These are phyloP conservation scores for Sphaerophoria rueppellii DNA, from an alignment of 2,888 invertebrate genomes.

Conservation along the genomic window DNA sequence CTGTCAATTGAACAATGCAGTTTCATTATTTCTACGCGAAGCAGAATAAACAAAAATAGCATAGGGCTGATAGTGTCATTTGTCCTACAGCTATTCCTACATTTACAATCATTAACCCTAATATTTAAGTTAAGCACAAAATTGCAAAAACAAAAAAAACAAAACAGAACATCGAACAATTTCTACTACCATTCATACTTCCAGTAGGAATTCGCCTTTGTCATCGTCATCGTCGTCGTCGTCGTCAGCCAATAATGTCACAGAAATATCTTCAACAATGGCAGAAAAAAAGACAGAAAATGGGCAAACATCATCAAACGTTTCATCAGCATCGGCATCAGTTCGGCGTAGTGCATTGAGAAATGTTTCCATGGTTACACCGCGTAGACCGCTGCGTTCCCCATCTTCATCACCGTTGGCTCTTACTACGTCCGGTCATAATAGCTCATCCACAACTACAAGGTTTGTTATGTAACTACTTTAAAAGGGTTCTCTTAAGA, in stretches of 20 bases:
- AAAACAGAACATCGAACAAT: conserved; percentile 48
- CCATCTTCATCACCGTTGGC: conserved; percentile 81
- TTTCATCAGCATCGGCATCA: conserved; percentile 68
- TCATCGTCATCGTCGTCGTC: conserved; percentile 64
- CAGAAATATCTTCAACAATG: conserved; percentile 38
- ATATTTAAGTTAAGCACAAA: conserved; percentile 3
- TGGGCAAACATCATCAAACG: conserved; percentile 46
- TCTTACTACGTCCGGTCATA: conserved; percentile 77
- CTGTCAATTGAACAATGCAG: too few relatives aligned
- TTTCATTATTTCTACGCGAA: too few relatives aligned
- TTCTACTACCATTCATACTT: conserved; percentile 66
- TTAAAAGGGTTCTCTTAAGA: neutral
- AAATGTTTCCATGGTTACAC: conserved; percentile 77
- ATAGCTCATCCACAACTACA: conserved; percentile 79
- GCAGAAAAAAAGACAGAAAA: conserved; percentile 47
- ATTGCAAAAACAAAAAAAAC: conserved; percentile 30
- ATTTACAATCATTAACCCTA: too few relatives aligned
- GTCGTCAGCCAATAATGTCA: conserved; percentile 53
- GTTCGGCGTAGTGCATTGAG: conserved; percentile 76
- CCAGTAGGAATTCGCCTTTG: conserved; percentile 63
- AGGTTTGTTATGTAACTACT: conserved; percentile 79
- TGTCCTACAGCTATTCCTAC: too few relatives aligned
- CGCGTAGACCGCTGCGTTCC: conserved; percentile 81
- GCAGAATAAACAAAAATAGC: too few relatives aligned
- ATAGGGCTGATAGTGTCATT: too few relatives aligned